Percentiles rank a stretch among this genome's conserved stretches.
Evolutionary conservation across 30 jellyfish, hydroid and myxozoan genomes (phyloP).

Genomic region (Sanderia malayensis): DNA sequence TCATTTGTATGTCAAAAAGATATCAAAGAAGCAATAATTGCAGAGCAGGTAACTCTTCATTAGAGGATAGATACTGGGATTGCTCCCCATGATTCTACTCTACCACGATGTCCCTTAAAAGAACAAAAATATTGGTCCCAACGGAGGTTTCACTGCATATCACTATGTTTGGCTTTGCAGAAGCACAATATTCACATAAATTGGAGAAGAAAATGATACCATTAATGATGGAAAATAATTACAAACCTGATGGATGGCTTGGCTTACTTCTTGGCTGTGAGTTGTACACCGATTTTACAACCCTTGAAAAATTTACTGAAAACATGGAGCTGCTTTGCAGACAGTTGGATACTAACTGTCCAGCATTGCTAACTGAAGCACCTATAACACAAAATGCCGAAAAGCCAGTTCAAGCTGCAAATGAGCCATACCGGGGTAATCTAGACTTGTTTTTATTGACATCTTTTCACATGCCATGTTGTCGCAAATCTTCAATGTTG

Average conservation of each 20-base stretch:
- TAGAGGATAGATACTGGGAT: no score
- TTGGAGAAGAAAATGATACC: not conserved
- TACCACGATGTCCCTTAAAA: no score
- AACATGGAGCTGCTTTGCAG: not conserved
- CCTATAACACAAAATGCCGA: not conserved
- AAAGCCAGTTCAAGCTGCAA: not conserved
- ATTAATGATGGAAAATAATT: not conserved
- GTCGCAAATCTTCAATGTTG: no score
- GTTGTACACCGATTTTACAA: not conserved
- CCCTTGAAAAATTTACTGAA: not conserved
- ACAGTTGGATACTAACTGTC: not conserved
- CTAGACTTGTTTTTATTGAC: no score
- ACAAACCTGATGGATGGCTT: slow-evolving; percentile 7
- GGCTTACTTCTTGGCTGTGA: slow-evolving; percentile 4
- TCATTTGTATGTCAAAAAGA: slow-evolving; percentile 37
- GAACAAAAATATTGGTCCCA: no score
- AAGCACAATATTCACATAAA: not conserved
- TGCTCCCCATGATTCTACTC: no score
- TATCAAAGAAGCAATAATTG: slow-evolving; percentile 47
- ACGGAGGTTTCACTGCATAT: no score
- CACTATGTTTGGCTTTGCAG: no score
- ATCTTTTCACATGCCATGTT: no score
- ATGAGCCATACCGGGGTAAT: not conserved
- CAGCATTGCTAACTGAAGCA: not conserved
- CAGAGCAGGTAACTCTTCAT: slow-evolving; percentile 67